Evolutionary conservation across 1,140 invertebrate genomes (phyloP), one percentile per base, ranked within the genome.

Genomic region (Hestina assimilis): DNA sequence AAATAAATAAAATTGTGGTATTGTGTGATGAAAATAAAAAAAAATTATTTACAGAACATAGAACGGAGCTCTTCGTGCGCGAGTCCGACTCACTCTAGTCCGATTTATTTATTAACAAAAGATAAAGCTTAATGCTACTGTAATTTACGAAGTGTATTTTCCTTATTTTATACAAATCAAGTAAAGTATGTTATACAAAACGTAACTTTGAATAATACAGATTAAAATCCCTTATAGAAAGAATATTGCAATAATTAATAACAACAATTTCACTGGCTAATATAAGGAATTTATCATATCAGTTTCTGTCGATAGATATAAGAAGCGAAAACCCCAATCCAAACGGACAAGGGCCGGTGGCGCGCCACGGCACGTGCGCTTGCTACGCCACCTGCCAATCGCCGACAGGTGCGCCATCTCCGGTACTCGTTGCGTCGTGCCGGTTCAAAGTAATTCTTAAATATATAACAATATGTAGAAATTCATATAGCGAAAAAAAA

Each of bases 331-430:
- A n/a, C n/a, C 55, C 26, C 26, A 47, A 24, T 66, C 48, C 63
- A 66, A 57, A 60, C 63, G 59, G 63, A 40, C 53, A 35, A 46
- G 19, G 54, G 33, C 29, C 53, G 55, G 45, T 50, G 54, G 40
- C 40, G 33, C 29, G 17, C n/a, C 17, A 15, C 31, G 58, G 63
- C 59, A 57, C 63, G 63, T 58, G 63, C 52, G 40, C 20, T 24
- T 8, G n/a, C 35, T 8, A n/a, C 31, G 28, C 54, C 63, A 66
- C 63, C 63, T 66, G 63, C 53, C 63, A 55, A n/a, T n/a, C n/a
- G 17, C 41, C 38, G 61, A 31, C 51, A 53, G 56, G 46, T 43
- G 46, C 28, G 29, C 11, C 38, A 42, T 26, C 35, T 43, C 26
- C 55, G 31, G 33, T 38, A 15, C 52, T 35, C 31, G n/a, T n/a